These are phyloP conservation scores for Agriopis leucophaearia DNA, from an alignment of 2,888 invertebrate species.

Conservation along the genomic window DNA sequence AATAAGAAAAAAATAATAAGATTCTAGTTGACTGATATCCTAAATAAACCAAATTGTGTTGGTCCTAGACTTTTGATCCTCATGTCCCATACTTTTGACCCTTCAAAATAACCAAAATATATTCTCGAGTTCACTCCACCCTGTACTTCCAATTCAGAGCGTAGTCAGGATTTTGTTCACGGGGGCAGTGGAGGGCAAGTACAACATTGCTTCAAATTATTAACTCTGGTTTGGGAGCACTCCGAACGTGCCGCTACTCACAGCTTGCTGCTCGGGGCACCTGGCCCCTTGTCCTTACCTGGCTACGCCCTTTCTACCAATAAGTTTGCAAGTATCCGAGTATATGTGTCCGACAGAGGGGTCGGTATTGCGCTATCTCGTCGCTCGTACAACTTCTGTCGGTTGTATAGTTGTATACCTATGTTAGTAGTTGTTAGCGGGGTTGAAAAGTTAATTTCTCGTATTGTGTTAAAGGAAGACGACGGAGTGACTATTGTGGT, in stretches of 20 bases:
- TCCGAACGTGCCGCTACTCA: too few species aligned
- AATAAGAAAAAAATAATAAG: too few species aligned
- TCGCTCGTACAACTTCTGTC: conserved; percentile 61
- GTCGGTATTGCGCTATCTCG: conserved; percentile 47
- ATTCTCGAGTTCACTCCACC: neutral
- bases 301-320: neutral
- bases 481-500: conserved; percentile 68
- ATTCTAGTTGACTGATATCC: too few species aligned
- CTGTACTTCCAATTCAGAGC: neutral
- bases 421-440: conserved; percentile 76
- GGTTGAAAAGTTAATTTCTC: conserved; percentile 73
- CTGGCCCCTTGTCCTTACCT: too few species aligned
- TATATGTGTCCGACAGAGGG: neutral
- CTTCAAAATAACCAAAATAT: too few species aligned
- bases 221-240: too few species aligned
- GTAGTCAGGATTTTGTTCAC: neutral
- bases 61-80: too few species aligned
- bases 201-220: too few species aligned
- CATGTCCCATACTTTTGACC: too few species aligned
- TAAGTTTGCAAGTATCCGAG: neutral
- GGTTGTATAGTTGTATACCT: conserved; percentile 77
- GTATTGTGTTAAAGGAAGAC: conserved; percentile 73
- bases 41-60: too few species aligned
- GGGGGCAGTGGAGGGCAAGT: too few species aligned
- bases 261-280: too few species aligned